Percentiles rank a stretch among this genome's conserved stretches.
These are phyloP conservation scores for Oxycera nigricornis DNA, from an alignment of 2,888 invertebrate genomes.

Conservation along the genomic window DNA sequence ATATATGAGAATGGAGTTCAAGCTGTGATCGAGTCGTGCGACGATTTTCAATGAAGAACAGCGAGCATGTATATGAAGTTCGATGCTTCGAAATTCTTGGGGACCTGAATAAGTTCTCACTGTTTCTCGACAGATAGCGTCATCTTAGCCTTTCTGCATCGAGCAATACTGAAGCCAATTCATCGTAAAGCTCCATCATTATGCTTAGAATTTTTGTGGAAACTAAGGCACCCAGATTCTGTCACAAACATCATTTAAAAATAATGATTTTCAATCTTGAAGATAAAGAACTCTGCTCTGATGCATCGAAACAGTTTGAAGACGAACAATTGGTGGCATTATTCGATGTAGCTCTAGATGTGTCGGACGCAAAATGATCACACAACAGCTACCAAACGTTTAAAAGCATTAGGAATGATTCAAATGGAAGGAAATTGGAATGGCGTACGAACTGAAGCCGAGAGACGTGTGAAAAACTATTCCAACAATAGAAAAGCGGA, in stretches of 20 bases:
- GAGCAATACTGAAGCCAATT: no score
- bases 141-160: no score
- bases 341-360: constrained; percentile 43
- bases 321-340: constrained; percentile 44
- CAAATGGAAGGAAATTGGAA: constrained; percentile 43
- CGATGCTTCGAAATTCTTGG: no score
- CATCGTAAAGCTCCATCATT: no score
- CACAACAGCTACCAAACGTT: constrained; percentile 3
- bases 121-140: no score
- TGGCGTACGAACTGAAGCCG: constrained; percentile 40
- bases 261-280: constrained; percentile 44
- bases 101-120: no score
- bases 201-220: not conserved
- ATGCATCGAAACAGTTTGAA: constrained; percentile 39
- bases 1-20: no score
- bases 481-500: not conserved
- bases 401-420: constrained; percentile 25
- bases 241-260: constrained; percentile 38
- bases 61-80: no score
- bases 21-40: no score
- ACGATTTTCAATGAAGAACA: no score
- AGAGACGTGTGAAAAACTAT: constrained; percentile 33
- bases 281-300: constrained; percentile 42
- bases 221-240: not conserved
- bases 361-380: constrained; percentile 41